Percentiles rank a stretch among this genome's conserved stretches.
Conservation (phyloP, 30 jellyfish, hydroid and myxozoan species). For the Chironex yamaguchii region DNA sequence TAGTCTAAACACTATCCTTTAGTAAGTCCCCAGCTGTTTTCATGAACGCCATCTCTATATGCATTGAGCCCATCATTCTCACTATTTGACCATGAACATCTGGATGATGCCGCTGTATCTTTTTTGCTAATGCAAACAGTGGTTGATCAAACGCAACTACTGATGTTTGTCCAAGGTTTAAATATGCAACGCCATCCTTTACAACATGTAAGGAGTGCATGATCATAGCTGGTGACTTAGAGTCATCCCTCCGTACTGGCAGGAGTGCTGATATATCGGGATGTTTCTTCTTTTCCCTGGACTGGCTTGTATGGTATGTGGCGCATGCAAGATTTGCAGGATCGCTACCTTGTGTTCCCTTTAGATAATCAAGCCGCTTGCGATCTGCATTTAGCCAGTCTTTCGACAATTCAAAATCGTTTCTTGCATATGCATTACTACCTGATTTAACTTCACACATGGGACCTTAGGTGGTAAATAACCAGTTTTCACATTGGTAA, state of each 20-base stretch:
- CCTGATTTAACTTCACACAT: no score
- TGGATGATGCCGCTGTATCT: constrained; percentile 58
- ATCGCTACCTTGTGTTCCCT: constrained; percentile 5
- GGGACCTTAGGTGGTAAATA: no score
- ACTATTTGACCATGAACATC: constrained; percentile 36
- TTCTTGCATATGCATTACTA: no score
- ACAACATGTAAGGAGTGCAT: constrained; percentile 16
- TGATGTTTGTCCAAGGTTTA: constrained; percentile 56
- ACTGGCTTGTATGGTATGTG: constrained; percentile 51
- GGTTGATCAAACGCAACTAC: constrained; percentile 62
- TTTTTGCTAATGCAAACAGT: constrained; percentile 56
- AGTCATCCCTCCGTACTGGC: constrained; percentile 51
- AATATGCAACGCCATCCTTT: constrained; percentile 5
- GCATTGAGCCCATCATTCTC: constrained; percentile 47
- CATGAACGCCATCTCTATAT: constrained; percentile 30
- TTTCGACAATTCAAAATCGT: no score
- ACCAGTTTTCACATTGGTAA: neutral
- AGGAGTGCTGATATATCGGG: constrained; percentile 20
- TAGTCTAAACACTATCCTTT: constrained; percentile 49
- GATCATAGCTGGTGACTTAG: constrained; percentile 46
- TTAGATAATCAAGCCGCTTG: neutral
- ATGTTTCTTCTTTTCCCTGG: neutral
- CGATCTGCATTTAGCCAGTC: neutral
- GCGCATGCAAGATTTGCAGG: constrained; percentile 43
- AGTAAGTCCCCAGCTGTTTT: constrained; percentile 27